Conservation (phyloP, 2,888 invertebrate species). For the Heteromyza rotundicornis region DNA sequence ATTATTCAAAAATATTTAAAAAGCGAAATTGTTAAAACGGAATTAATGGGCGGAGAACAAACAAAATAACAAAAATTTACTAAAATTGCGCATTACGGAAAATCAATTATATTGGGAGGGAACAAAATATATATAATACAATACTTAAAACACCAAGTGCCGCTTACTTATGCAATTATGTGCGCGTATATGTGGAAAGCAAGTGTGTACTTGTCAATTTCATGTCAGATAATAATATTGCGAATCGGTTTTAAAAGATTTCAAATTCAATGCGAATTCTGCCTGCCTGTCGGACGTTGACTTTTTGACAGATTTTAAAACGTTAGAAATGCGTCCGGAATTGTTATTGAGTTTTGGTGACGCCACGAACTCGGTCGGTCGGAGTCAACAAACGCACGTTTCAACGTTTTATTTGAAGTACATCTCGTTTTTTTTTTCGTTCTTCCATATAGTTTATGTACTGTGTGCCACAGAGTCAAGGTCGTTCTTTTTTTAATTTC, state of each 20-base stretch:
- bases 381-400: neutral
- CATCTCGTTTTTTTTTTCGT: neutral
- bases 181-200: too few relatives aligned
- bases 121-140: neutral
- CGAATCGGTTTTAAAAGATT: neutral
- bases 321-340: neutral
- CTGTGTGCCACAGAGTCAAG: conserved; percentile 11
- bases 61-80: too few relatives aligned
- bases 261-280: neutral
- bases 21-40: neutral
- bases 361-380: neutral
- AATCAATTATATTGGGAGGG: neutral
- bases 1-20: neutral
- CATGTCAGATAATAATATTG: too few relatives aligned
- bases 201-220: too few relatives aligned
- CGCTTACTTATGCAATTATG: too few relatives aligned
- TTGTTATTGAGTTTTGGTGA: neutral
- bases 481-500: neutral
- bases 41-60: neutral
- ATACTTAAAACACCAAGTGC: neutral
- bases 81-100: neutral
- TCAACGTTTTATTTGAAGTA: neutral
- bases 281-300: neutral
- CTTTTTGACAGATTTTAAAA: neutral
- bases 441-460: neutral